Evolutionary conservation across 2,113 vertebrate species (phyloP).

Genomic region (Dipodomys ordii): DNA sequence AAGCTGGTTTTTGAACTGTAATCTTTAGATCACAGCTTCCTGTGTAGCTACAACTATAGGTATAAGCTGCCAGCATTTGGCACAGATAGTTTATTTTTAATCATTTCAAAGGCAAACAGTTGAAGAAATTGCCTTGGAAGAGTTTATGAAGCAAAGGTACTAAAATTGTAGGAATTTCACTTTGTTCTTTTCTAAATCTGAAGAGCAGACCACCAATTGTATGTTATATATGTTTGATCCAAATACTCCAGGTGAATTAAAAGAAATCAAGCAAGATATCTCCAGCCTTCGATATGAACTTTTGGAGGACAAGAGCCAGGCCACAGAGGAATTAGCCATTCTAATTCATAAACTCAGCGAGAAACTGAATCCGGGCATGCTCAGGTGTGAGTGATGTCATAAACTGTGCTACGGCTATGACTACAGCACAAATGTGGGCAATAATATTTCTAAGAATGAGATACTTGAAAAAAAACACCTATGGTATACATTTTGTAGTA

Average conservation of each 20-base stretch:
- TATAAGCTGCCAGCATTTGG: too few relatives aligned
- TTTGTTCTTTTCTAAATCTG: slow-evolving; percentile 38
- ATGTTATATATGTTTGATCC: slow-evolving; percentile 50
- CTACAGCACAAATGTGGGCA: slow-evolving; percentile 89
- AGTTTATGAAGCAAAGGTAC: neutral
- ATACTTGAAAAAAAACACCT: slow-evolving; percentile 86
- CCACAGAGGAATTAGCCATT: slow-evolving; percentile 91
- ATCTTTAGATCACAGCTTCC: too few relatives aligned
- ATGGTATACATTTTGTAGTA: slow-evolving; percentile 85
- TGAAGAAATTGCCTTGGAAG: neutral
- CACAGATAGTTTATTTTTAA: neutral
- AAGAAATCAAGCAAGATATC: slow-evolving; percentile 96
- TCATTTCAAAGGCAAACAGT: neutral
- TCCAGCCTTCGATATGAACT: slow-evolving; percentile 95
- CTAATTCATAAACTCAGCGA: slow-evolving; percentile 94
- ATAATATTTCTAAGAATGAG: slow-evolving; percentile 89
- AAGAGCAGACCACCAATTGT: slow-evolving; percentile 22
- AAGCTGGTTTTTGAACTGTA: too few relatives aligned
- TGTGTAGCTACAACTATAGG: too few relatives aligned
- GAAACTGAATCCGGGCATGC: slow-evolving; percentile 88
- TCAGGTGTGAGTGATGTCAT: slow-evolving; percentile 86
- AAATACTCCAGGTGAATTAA: slow-evolving; percentile 90
- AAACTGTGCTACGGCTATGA: slow-evolving; percentile 67
- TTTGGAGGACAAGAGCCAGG: slow-evolving; percentile 94
- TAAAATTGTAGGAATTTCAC: neutral